phyloP scores from a whole-genome alignment of 2,113 vertebrate genomes.

The Centropus bengalensis region DNA sequence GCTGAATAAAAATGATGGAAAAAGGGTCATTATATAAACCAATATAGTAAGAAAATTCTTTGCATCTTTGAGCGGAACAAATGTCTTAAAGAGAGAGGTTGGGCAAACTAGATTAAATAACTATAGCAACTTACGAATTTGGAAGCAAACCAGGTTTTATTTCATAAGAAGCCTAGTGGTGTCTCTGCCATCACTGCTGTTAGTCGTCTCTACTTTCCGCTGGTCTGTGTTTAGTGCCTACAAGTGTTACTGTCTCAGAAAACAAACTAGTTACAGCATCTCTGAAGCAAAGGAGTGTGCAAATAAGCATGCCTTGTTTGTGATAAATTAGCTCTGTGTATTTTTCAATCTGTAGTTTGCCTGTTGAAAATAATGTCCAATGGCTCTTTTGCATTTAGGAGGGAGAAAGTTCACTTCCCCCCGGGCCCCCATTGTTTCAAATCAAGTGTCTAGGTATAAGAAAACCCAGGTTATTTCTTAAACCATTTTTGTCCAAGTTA shows the following conservation, averaged over 20 bases:
- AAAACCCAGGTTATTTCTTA: slow-evolving; percentile 15
- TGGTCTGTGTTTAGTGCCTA: background rate
- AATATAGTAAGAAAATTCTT: background rate
- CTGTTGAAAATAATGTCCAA: background rate
- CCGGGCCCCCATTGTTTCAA: slow-evolving; percentile 13
- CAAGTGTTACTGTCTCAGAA: background rate
- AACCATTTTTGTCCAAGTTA: background rate
- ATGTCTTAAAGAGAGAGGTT: background rate
- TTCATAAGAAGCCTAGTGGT: slow-evolving; percentile 11
- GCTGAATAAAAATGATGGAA: slow-evolving; percentile 1
- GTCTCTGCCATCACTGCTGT: slow-evolving; percentile 12
- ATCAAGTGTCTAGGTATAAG: slow-evolving; percentile 5
- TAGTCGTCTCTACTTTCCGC: background rate
- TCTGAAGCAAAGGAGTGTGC: background rate
- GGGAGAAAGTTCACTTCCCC: background rate
- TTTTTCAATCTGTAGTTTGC: background rate
- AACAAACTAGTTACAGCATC: background rate
- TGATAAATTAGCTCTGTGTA: background rate
- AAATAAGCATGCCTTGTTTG: background rate
- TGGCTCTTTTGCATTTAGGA: background rate
- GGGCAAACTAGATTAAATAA: slow-evolving; percentile 41
- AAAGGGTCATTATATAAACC: slow-evolving; percentile 15
- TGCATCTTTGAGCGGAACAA: slow-evolving; percentile 8
- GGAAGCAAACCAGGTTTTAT: background rate
- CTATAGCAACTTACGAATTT: background rate